Conservation (phyloP, 2,888 invertebrate species). For the Ophraella communa region DNA sequence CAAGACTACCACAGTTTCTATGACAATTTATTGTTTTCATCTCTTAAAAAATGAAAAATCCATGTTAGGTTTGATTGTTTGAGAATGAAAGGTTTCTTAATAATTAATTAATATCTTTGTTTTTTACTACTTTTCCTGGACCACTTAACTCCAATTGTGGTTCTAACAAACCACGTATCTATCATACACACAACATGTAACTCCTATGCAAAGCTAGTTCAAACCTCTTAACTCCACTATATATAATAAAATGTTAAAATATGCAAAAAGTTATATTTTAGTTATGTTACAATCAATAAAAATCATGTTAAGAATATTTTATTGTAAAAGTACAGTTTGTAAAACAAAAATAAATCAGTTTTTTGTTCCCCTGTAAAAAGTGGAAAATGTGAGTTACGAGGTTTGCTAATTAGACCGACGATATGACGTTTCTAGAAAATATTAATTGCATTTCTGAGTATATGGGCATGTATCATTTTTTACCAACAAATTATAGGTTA, state of each 20-base stretch:
- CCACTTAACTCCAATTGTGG: slow-evolving; percentile 6
- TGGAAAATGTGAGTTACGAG: slow-evolving; percentile 5
- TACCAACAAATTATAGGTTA: too few species aligned
- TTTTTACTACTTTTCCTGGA: slow-evolving; percentile 4
- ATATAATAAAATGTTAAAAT: not conserved
- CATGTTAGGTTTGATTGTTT: not conserved
- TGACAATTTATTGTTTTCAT: not conserved
- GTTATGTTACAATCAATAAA: not conserved
- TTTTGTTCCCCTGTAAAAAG: too few species aligned
- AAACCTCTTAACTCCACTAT: slow-evolving; percentile 8
- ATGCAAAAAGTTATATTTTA: not conserved
- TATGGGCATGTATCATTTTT: too few species aligned
- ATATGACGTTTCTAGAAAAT: too few species aligned
- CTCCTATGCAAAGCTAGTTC: slow-evolving; percentile 5
- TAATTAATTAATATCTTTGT: not conserved
- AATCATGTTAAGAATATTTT: too few species aligned
- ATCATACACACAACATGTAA: not conserved
- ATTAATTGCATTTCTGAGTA: too few species aligned
- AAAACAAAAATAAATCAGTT: slow-evolving; percentile 6
- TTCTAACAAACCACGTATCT: slow-evolving; percentile 7
- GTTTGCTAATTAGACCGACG: slow-evolving; percentile 6
- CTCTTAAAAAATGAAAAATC: not conserved
- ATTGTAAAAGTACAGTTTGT: not conserved
- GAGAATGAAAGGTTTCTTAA: not conserved
- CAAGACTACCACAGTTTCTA: not conserved